These are phyloP conservation scores for Paracanthobrama guichenoti DNA, from an alignment of 2,113 vertebrate species.

Conservation along the genomic window DNA sequence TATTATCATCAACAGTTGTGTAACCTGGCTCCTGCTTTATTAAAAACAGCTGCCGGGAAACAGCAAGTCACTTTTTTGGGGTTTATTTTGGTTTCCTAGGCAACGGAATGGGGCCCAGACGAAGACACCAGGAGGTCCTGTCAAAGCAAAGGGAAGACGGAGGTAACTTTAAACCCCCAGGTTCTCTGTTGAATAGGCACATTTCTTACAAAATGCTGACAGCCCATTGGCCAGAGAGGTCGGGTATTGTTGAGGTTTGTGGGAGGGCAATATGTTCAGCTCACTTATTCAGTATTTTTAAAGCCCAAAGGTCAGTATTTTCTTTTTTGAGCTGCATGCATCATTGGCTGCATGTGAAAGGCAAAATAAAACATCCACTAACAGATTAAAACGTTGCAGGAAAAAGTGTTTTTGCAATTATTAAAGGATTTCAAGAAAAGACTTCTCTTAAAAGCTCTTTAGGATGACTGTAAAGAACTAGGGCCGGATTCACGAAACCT, in stretches of 20 bases:
- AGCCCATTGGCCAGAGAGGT: slow-evolving; percentile 33
- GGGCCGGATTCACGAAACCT: no score
- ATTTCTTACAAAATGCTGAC: slow-evolving; percentile 56
- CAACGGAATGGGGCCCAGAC: slow-evolving; percentile 93
- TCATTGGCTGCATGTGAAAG: background rate
- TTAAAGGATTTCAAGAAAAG: background rate
- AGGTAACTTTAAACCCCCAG: slow-evolving; percentile 80
- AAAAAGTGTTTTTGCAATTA: slow-evolving; percentile 7
- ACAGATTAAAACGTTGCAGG: slow-evolving; percentile 18
- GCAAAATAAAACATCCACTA: slow-evolving; percentile 1
- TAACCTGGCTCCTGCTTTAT: slow-evolving; percentile 55
- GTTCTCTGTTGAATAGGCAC: slow-evolving; percentile 58
- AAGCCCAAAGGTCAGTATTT: slow-evolving; percentile 26
- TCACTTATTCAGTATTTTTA: slow-evolving; percentile 25
- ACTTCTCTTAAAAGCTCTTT: slow-evolving; percentile 22
- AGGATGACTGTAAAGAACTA: slow-evolving; percentile 42
- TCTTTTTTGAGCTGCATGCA: slow-evolving; percentile 7
- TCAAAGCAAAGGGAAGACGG: slow-evolving; percentile 99
- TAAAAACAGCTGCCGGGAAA: slow-evolving; percentile 52
- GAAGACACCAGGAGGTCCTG: slow-evolving; percentile 95
- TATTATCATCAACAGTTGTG: slow-evolving; percentile 60
- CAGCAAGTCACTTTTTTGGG: slow-evolving; percentile 63
- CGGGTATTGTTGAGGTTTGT: slow-evolving; percentile 31
- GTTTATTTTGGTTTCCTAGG: slow-evolving; percentile 84
- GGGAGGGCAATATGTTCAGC: slow-evolving; percentile 19